Base-by-base conservation (phyloP, 2,888 invertebrate species). In the Nephrotoma appendiculata region DNA sequence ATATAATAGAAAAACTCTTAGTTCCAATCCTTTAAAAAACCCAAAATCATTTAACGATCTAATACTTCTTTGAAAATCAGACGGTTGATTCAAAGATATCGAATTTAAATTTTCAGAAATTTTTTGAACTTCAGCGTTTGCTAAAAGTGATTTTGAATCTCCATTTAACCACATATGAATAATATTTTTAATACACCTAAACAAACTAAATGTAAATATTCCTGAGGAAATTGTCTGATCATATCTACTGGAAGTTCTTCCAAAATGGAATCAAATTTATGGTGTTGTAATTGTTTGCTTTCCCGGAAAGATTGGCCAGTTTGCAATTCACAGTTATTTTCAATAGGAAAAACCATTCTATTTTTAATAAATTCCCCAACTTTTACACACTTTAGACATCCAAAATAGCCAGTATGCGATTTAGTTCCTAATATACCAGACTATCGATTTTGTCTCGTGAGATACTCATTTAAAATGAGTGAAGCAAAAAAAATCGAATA, bases 51-150 rank as follows among this genome's bases (percentile, higher is more conserved):
- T 41, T n/a, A 89, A 87, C 31, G 84, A 71, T 87, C 89, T 87
- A 44, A 89, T 88, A 87, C 86, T 86, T 87, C 88, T 83, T 71
- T 87, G 87, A 88, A 89, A 89, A 87, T 89, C 89, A 44, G 42
- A 52, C n/a, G 88, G 88, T 42, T 88, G 87, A 31, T 42, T 86
- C 41, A 41, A 3, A 71, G 71, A 71, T 71, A 71, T 86, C 15
- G 57, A 86, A 52, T 88, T 85, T 71, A 86, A 41, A 41, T n/a
- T 84, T 6, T 4, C n/a, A 42, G 85, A 85, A 45, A 86, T 52
- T 85, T 86, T 48, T 85, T 5, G 31, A 41, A 85, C n/a, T 41
- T 45, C 44, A 57, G 43, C 86, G 2, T 43, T 43, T 45, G 86
- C 52, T 15, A 71, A 15, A 11, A 52, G 83, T 41, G 41, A 42